phyloP scores from a whole-genome alignment of 2,888 invertebrate species.

The Chydorus sphaericus region DNA sequence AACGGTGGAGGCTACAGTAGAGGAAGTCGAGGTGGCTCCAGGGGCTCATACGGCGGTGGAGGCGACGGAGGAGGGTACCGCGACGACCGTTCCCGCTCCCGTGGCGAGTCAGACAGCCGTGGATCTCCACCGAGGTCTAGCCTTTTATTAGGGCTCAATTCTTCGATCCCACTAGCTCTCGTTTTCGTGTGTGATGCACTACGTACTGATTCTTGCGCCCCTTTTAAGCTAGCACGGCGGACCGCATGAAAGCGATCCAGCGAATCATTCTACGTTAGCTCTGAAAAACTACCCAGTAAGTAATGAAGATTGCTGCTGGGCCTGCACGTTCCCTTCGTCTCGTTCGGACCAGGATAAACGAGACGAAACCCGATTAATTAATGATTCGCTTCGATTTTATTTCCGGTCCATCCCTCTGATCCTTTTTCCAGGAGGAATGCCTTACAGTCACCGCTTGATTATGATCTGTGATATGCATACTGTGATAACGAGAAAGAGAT shows the following conservation, averaged over 20 bases:
- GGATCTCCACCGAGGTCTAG: conserved; percentile 10
- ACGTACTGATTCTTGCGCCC: neutral
- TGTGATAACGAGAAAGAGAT: neutral
- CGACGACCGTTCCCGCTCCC: conserved; percentile 11
- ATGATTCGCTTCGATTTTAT: too few species aligned
- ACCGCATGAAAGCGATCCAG: neutral
- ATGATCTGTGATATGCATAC: neutral
- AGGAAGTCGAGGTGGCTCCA: conserved; percentile 6
- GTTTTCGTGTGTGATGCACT: neutral
- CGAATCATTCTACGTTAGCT: neutral
- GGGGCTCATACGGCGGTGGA: conserved; percentile 6
- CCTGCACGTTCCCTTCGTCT: too few species aligned
- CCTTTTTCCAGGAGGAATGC: too few species aligned
- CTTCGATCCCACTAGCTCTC: neutral
- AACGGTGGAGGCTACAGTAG: conserved; percentile 6
- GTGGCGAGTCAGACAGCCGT: conserved; percentile 9
- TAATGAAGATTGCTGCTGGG: neutral
- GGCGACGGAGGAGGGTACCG: conserved; percentile 13
- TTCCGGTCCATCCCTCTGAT: too few species aligned
- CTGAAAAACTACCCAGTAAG: neutral
- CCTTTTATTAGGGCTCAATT: neutral
- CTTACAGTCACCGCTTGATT: too few species aligned
- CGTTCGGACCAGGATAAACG: neutral
- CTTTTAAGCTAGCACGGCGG: too few species aligned
- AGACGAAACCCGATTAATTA: neutral